These are phyloP conservation scores for Antheraea pernyi DNA, from an alignment of 1,140 invertebrate species.

Conservation along the genomic window DNA sequence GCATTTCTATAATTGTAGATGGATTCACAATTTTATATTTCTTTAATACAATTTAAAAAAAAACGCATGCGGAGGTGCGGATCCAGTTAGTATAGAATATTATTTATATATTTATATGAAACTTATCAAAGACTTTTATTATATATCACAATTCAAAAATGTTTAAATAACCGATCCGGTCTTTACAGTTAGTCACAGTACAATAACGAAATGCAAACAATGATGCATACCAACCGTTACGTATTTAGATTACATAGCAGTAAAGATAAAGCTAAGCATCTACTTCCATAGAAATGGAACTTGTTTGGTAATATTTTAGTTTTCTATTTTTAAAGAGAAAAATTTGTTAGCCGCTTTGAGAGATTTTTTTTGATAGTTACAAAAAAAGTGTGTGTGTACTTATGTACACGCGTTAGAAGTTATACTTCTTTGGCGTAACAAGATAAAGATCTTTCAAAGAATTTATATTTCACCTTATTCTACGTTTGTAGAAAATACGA, in stretches of 20 bases:
- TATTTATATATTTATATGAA: neutral
- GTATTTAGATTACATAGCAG: constrained; percentile 1
- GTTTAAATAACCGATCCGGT: neutral
- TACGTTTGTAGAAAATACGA: too few species aligned
- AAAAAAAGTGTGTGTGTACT: too few species aligned
- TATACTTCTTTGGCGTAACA: too few species aligned
- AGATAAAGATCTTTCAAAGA: too few species aligned
- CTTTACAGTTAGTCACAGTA: constrained; percentile 6
- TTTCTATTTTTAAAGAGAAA: neutral
- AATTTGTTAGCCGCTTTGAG: neutral
- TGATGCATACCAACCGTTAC: neutral
- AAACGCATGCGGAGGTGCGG: too few species aligned
- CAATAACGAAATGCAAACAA: constrained; percentile 5
- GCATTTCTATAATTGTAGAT: too few species aligned
- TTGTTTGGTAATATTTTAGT: neutral
- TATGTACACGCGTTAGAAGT: too few species aligned
- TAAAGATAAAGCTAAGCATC: neutral
- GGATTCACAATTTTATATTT: too few species aligned
- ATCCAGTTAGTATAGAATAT: too few species aligned
- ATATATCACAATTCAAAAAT: neutral
- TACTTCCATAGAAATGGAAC: neutral
- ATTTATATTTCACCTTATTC: too few species aligned
- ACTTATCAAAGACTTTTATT: neutral
- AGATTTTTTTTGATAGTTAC: too few species aligned
- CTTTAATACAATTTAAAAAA: too few species aligned